Evolutionary conservation across 2,113 vertebrate species (phyloP), one percentile per base, ranked within the genome.

Genomic region (Ceyx melanurus): DNA sequence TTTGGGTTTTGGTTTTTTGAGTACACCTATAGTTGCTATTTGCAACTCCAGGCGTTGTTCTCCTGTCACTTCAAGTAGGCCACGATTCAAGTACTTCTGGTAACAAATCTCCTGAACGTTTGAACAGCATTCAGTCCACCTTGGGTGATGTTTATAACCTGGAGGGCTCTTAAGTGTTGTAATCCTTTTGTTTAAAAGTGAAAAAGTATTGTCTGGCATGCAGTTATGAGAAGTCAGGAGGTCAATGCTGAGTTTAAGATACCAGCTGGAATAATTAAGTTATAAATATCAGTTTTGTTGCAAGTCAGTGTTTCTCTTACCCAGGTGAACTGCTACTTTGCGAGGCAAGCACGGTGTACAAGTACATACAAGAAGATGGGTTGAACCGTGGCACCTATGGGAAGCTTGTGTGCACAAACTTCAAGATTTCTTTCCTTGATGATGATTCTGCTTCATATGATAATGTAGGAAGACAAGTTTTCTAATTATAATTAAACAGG

Each of bases 311-410:
- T 83, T 95, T 93, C 17, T 95, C 90, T 93, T 54, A 3, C 18
- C 20, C 97, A 99, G 98, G 98, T 70, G 98, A 99, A 82, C 96
- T 98, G 45, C 88, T 98, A 87, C 98, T 99, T 66, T 99, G 98
- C 37, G 98, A 98, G 82, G 98, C 98, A 50, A 98, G 73, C 94
- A 98, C 96, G 0, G 97, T 99, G 6, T 97, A 98, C 80, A 98
- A 98, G 78, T 98, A 96, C 20, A 92, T 97, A 15, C 98, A 98
- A 94, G 98, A 99, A 68, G 98, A 99, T 62, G 95, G 97, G 17
- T 97, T 97, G 64, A 98, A 98, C 97, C 98, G 97, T 18, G 98
- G 98, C 2, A 89, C 98, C 72, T 99, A 87, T 0, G 98, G 98
- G 37, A 98, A 97, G 16, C 98, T 99, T 0, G 86, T 98, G 46